These are phyloP conservation scores for Zaprionus bogoriensis DNA, from an alignment of 2,888 invertebrate genomes.

Conservation along the genomic window DNA sequence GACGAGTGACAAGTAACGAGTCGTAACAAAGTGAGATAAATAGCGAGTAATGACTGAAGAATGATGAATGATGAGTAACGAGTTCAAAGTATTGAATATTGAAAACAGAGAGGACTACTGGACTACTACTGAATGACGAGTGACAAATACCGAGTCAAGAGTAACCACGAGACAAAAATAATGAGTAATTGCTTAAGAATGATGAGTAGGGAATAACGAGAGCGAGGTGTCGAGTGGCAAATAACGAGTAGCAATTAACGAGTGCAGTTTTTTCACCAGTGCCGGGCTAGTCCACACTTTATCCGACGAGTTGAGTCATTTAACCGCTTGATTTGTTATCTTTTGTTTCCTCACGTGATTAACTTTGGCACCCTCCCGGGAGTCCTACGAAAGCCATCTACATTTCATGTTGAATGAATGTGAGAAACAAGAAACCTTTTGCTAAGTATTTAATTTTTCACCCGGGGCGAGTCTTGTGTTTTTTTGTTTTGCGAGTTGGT, in stretches of 20 bases:
- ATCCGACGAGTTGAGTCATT: background rate
- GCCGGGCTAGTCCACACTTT: background rate
- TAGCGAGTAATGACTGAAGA: background rate
- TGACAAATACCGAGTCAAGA: no score
- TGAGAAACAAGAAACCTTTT: background rate
- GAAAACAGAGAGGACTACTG: no score
- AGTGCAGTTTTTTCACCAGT: background rate
- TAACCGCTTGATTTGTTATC: background rate
- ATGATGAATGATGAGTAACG: background rate
- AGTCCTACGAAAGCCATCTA: background rate
- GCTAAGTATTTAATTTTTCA: slow-evolving; percentile 5
- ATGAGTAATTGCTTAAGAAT: no score
- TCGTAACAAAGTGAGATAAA: no score
- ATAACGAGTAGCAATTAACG: background rate
- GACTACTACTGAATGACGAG: no score
- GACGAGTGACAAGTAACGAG: background rate
- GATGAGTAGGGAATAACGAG: background rate
- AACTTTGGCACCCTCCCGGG: no score
- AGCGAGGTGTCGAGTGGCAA: no score
- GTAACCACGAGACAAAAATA: background rate
- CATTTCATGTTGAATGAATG: background rate
- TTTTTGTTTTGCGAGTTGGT: background rate
- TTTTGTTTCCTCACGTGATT: background rate
- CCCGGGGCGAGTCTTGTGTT: background rate
- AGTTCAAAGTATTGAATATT: no score